Evolutionary conservation across 2,888 invertebrate genomes (phyloP).

Genomic region (Iphiclides podalirius): DNA sequence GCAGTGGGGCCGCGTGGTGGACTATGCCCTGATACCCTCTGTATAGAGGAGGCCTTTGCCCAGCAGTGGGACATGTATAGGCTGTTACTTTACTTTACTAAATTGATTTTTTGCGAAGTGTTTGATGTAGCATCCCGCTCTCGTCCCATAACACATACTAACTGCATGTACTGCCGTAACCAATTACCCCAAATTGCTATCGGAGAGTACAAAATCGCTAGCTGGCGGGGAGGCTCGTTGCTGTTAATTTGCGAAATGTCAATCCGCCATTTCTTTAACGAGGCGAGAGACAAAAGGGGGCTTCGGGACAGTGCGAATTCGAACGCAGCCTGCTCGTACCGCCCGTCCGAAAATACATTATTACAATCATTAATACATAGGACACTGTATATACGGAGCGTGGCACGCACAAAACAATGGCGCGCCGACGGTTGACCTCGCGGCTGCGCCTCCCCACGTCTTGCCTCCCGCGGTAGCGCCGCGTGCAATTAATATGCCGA

Average conservation of each 20-base stretch:
- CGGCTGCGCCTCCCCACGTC: slow-evolving; percentile 67
- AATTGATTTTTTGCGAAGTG: too few relatives aligned
- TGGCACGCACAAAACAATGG: slow-evolving; percentile 78
- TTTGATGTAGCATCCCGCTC: too few relatives aligned
- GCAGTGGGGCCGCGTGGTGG: too few relatives aligned
- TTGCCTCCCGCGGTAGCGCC: slow-evolving; percentile 75
- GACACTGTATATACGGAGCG: slow-evolving; percentile 42
- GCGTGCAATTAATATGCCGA: slow-evolving; percentile 81
- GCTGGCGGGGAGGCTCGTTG: slow-evolving; percentile 13
- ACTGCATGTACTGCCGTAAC: too few relatives aligned
- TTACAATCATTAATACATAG: slow-evolving; percentile 26
- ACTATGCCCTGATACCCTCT: too few relatives aligned
- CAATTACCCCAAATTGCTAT: slow-evolving; percentile 20
- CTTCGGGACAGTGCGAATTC: too few relatives aligned
- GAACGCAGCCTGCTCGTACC: slow-evolving; percentile 19
- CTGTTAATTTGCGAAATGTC: slow-evolving; percentile 23
- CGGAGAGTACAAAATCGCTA: slow-evolving; percentile 10
- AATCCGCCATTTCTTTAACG: slow-evolving; percentile 21
- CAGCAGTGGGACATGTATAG: too few relatives aligned
- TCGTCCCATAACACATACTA: too few relatives aligned
- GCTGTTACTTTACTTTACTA: too few relatives aligned
- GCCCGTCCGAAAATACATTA: slow-evolving; percentile 25
- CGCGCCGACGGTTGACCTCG: slow-evolving; percentile 78
- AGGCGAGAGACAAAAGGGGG: slow-evolving; percentile 22
- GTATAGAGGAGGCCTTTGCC: too few relatives aligned